These are phyloP conservation scores for Drosophila tristis DNA, from an alignment of 1,140 invertebrate genomes.

Conservation along the genomic window DNA sequence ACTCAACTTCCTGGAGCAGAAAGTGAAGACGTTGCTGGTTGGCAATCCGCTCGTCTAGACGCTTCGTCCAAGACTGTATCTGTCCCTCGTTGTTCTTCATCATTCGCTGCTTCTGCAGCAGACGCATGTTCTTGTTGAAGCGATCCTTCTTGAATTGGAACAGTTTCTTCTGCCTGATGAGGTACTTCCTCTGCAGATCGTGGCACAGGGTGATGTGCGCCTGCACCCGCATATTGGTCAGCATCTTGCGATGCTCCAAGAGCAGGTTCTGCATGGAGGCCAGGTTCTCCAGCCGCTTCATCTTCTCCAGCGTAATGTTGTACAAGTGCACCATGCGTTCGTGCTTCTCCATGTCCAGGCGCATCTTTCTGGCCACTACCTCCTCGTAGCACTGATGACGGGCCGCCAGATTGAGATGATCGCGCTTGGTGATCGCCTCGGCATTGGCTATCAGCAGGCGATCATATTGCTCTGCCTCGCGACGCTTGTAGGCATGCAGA, in stretches of 20 bases:
- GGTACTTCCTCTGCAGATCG: slow-evolving; percentile 69
- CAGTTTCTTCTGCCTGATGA: slow-evolving; percentile 76
- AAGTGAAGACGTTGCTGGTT: slow-evolving; percentile 59
- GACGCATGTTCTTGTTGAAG: slow-evolving; percentile 65
- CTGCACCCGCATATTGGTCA: slow-evolving; percentile 67
- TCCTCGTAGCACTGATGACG: slow-evolving; percentile 62
- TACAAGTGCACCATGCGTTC: slow-evolving; percentile 46
- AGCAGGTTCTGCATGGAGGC: slow-evolving; percentile 53
- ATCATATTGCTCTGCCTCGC: slow-evolving; percentile 74
- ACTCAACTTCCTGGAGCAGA: slow-evolving; percentile 50
- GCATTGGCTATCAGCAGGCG: slow-evolving; percentile 71
- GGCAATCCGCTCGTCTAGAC: slow-evolving; percentile 65
- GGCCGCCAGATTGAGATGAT: slow-evolving; percentile 56
- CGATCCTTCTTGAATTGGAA: slow-evolving; percentile 79
- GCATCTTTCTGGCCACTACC: slow-evolving; percentile 56
- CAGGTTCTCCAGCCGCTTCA: slow-evolving; percentile 56
- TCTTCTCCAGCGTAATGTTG: slow-evolving; percentile 55
- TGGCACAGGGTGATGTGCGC: slow-evolving; percentile 52
- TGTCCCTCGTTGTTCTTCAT: slow-evolving; percentile 50
- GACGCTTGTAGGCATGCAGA: slow-evolving; percentile 66
- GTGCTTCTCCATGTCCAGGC: slow-evolving; percentile 46
- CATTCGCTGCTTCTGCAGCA: slow-evolving; percentile 45
- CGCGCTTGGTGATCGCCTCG: slow-evolving; percentile 66
- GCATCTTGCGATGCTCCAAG: slow-evolving; percentile 65
- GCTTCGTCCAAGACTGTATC: slow-evolving; percentile 69